Evolutionary conservation across 1,140 invertebrate species (phyloP).

Genomic region (Platorchestia sp.): DNA sequence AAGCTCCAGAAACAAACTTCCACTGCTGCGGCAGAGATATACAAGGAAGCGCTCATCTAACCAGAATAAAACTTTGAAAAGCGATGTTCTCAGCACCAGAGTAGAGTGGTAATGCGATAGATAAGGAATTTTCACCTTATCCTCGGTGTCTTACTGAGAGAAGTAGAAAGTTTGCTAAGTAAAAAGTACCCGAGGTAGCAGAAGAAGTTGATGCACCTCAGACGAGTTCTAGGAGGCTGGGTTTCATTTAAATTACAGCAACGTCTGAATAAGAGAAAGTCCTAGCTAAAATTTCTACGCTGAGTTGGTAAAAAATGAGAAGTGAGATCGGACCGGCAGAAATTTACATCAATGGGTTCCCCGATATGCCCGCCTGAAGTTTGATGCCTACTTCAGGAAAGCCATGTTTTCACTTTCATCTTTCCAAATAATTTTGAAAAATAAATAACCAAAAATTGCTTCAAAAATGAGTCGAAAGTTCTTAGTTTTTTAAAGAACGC

Average conservation of each 20-base stretch:
- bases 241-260: not conserved
- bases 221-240: not conserved
- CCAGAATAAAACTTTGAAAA: not conserved
- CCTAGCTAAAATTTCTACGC: not conserved
- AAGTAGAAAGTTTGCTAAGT: not conserved
- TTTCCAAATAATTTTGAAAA: not conserved
- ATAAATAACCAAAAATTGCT: not conserved
- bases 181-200: not conserved
- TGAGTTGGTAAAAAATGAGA: not conserved
- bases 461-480: not conserved
- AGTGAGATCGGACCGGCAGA: not conserved
- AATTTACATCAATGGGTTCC: not conserved
- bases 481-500: too few relatives aligned
- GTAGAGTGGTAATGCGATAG: not conserved
- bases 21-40: not conserved
- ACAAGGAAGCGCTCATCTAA: not conserved
- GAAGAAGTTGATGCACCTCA: not conserved
- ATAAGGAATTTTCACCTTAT: conserved; percentile 1
- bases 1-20: not conserved
- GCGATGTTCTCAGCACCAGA: not conserved
- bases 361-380: not conserved
- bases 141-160: not conserved
- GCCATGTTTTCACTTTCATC: not conserved
- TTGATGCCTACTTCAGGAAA: not conserved
- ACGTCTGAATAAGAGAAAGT: not conserved